Percentiles rank a stretch among this genome's conserved stretches.
These are phyloP conservation scores for Strix uralensis DNA, from an alignment of 2,113 vertebrate species.

Conservation along the genomic window DNA sequence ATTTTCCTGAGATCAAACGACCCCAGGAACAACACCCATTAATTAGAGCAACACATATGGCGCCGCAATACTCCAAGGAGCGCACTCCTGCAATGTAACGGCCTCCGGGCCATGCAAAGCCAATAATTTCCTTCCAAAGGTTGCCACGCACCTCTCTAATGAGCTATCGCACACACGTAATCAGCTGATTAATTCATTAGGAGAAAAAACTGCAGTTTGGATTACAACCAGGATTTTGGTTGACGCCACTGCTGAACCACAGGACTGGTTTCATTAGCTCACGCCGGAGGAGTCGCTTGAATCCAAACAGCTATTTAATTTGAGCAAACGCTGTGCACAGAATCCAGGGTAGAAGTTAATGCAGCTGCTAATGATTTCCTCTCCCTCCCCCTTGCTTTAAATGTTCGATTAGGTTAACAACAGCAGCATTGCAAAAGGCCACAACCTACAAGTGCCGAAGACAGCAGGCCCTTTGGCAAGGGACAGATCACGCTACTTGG, in stretches of 20 bases:
- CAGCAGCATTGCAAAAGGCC: not conserved
- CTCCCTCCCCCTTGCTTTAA: not conserved
- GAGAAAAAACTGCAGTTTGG: not conserved
- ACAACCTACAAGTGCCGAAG: not conserved
- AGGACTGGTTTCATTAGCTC: not conserved
- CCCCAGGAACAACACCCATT: not conserved
- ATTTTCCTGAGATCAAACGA: constrained; percentile 36
- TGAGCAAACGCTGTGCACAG: not conserved
- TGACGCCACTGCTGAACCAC: not conserved
- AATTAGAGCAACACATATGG: constrained; percentile 50
- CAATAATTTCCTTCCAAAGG: not conserved
- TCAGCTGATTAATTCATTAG: constrained; percentile 45
- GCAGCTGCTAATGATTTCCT: not conserved
- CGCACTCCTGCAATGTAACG: rapidly evolving
- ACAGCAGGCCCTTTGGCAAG: not conserved
- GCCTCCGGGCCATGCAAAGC: not conserved
- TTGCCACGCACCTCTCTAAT: not conserved
- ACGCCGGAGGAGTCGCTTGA: not conserved
- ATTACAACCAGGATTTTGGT: not conserved
- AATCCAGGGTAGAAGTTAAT: not conserved
- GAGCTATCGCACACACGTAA: not conserved
- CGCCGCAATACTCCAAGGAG: not conserved
- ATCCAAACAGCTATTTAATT: constrained; percentile 19
- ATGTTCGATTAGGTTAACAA: not conserved
- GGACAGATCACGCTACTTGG: not conserved